A percentile compares a stretch with the other conserved stretches of the same genome.
phyloP scores from a whole-genome alignment of 2,888 invertebrate species.

The Lycocerus yunnanus region DNA sequence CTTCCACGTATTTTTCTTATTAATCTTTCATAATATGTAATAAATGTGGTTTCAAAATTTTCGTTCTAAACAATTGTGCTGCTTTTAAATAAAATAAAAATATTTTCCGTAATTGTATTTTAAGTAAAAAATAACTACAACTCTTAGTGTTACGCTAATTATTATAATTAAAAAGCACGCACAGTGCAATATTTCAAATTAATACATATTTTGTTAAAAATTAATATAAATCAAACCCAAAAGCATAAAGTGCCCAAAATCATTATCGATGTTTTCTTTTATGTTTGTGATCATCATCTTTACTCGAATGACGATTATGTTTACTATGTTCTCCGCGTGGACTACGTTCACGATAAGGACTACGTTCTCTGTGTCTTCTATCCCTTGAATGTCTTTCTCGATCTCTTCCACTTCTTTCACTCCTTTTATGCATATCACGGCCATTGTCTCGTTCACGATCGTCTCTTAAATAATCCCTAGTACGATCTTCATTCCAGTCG shows the following conservation, averaged over 20 bases:
- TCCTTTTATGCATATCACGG: conserved; percentile 45
- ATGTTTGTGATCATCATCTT: conserved; percentile 39
- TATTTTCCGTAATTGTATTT: background rate
- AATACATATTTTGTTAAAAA: background rate
- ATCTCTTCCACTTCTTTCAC: conserved; percentile 36
- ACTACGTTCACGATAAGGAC: conserved; percentile 22
- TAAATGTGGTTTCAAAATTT: no score
- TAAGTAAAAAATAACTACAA: background rate
- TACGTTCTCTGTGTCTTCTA: conserved; percentile 41
- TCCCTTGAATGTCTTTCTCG: conserved; percentile 42
- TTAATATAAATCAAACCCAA: background rate
- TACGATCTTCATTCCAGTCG: conserved; percentile 46
- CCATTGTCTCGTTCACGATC: conserved; percentile 41
- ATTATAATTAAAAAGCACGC: background rate
- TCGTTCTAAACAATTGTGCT: no score
- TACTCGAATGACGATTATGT: conserved; percentile 30
- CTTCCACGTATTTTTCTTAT: no score
- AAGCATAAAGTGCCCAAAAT: background rate
- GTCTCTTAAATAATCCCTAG: conserved; percentile 47
- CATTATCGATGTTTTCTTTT: conserved; percentile 32
- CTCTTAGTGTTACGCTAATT: background rate
- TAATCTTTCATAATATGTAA: no score
- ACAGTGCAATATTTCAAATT: background rate
- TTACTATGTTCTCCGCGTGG: conserved; percentile 22
- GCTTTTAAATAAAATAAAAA: no score